Conservation (phyloP, 2,797 vertebrate genomes). For the Etheostoma perlongum region DNA sequence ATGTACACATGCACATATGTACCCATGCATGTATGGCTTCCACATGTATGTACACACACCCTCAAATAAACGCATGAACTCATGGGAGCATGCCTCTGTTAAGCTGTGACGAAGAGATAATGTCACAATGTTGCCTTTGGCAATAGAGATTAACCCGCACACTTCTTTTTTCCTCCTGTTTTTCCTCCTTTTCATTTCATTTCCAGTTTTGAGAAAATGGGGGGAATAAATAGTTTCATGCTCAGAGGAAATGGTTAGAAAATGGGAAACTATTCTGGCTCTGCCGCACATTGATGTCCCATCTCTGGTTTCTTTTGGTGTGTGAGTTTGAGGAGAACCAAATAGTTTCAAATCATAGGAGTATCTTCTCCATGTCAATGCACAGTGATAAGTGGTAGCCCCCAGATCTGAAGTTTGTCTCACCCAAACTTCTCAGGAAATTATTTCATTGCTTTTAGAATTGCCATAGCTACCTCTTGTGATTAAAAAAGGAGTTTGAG, state of each 20-base stretch:
- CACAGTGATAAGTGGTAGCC: neutral
- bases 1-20: neutral
- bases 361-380: neutral
- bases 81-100: constrained; percentile 42
- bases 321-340: neutral
- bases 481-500: neutral
- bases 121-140: constrained; percentile 59
- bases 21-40: constrained; percentile 13
- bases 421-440: constrained; percentile 14
- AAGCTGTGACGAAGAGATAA: constrained; percentile 69
- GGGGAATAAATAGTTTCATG: constrained; percentile 52
- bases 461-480: neutral
- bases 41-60: constrained; percentile 12
- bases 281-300: constrained; percentile 29
- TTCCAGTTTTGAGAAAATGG: constrained; percentile 58
- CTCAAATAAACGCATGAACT: constrained; percentile 20
- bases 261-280: constrained; percentile 46
- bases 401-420: neutral
- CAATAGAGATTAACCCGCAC: constrained; percentile 57
- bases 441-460: neutral
- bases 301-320: constrained; percentile 27
- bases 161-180: constrained; percentile 40
- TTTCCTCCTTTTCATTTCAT: constrained; percentile 61
- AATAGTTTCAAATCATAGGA: neutral
- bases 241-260: constrained; percentile 58